Base-by-base conservation (phyloP, 2,888 invertebrate species). In the Aromia moschata region DNA sequence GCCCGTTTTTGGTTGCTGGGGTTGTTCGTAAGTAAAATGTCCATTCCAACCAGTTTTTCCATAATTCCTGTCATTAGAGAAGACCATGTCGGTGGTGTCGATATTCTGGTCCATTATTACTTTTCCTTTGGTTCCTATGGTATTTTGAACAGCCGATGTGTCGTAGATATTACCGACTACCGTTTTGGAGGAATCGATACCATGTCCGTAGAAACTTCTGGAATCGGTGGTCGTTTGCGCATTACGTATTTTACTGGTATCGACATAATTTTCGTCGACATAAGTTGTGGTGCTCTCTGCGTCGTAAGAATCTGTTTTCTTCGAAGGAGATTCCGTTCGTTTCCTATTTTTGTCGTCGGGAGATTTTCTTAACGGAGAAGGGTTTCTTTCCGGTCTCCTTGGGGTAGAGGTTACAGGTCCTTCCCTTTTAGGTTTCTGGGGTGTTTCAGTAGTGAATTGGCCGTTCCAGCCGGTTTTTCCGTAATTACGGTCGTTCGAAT, bases 21-120 rank as follows among this genome's bases (percentile, higher is more conserved):
- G 70, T 25, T 69, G 65, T 70, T 81, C 80, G 46, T 77, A 74
- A 7, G 72, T 72, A 56, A 80, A 80, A 56, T 77, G 64, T 16
- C 81, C 81, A 65, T 81, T 80, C 80, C 81, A 81, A 3, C 78
- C 79, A 25, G 77, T 77, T 69, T 81, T 82, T 18, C 79, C 79
- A 61, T 79, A 79, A 56, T 74, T 78, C 43, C 79, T 70, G 47
- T 80, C 79, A 65, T 79, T 78, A 33, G 80, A 79, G 67, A 75
- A 80, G 44, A 79, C 65, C 17, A 78, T 64, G 67, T 80, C 77
- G 20, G 71, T 78, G n/a, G 72, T 68, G 71, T 84, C 83, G 65
- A 82, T 81, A 55, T 82, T 73, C 45, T 66, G 62, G 68, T 84
- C 83, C 71, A 82, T 80, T 68, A 84, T 81, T 67, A 85, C 83